These are phyloP conservation scores for Eupithecia tripunctaria DNA, from an alignment of 2,888 invertebrate genomes.

Conservation along the genomic window DNA sequence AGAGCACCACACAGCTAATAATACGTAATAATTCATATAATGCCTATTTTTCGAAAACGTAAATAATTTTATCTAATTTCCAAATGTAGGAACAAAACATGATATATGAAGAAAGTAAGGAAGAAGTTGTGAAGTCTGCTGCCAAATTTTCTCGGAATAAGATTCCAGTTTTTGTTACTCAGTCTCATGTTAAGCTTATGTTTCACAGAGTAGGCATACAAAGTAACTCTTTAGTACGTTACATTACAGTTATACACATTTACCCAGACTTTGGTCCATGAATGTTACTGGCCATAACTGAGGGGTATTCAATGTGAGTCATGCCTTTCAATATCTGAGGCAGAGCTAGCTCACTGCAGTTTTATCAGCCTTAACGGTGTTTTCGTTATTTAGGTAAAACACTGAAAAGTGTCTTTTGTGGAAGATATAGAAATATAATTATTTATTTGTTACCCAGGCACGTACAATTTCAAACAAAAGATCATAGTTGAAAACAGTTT, in stretches of 20 bases:
- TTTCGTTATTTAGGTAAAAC: too few relatives aligned
- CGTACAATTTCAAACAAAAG: too few relatives aligned
- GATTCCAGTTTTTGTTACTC: neutral
- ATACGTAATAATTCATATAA: neutral
- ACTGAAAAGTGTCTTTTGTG: neutral
- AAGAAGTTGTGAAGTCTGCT: neutral
- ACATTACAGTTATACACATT: neutral
- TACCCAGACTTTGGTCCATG: conserved; percentile 4
- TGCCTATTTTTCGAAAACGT: neutral
- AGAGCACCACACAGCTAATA: too few relatives aligned
- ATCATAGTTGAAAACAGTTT: too few relatives aligned
- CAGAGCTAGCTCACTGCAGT: conserved; percentile 17
- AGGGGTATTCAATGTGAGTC: conserved; percentile 42
- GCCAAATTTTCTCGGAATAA: neutral
- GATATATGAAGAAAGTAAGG: neutral
- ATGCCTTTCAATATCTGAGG: conserved; percentile 12
- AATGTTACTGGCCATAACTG: conserved; percentile 34
- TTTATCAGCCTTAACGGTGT: neutral
- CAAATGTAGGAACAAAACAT: neutral
- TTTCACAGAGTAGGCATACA: neutral
- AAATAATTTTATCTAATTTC: neutral
- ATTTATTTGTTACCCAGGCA: too few relatives aligned
- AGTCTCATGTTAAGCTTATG: neutral
- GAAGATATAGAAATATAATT: neutral
- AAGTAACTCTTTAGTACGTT: neutral